Percentiles rank a stretch among this genome's conserved stretches.
phyloP scores from a whole-genome alignment of 2,888 invertebrate species.

The Cremastinae sp. region DNA sequence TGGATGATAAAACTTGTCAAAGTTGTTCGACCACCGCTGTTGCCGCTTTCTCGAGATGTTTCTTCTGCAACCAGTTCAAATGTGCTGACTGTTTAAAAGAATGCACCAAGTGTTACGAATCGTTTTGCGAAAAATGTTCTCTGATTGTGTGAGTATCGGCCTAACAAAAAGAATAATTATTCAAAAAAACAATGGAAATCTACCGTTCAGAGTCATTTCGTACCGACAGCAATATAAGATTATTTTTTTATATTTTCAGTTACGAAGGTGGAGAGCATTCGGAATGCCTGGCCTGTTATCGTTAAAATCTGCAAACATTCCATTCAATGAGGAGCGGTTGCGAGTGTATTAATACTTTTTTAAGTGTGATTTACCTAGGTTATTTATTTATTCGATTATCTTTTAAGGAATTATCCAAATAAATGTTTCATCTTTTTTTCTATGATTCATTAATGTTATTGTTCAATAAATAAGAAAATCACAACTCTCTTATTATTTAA shows the following conservation, averaged over 20 bases:
- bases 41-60: constrained; percentile 65
- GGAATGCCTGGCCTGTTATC: constrained; percentile 72
- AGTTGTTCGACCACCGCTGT: constrained; percentile 66
- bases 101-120: constrained; percentile 68
- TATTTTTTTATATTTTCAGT: constrained; percentile 65
- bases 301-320: constrained; percentile 51
- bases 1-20: constrained; percentile 65
- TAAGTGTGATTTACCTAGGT: not conserved
- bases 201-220: not conserved
- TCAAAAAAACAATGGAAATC: too few relatives aligned
- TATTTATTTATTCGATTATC: not conserved
- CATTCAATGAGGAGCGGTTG: constrained; percentile 10
- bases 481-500: too few relatives aligned
- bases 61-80: constrained; percentile 71
- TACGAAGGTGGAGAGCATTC: constrained; percentile 69
- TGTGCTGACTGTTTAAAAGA: constrained; percentile 68
- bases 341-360: constrained; percentile 5
- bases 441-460: too few relatives aligned
- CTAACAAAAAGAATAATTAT: not conserved
- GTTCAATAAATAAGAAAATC: too few relatives aligned
- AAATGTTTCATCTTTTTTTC: too few relatives aligned
- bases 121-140: constrained; percentile 72
- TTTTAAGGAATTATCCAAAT: too few relatives aligned
- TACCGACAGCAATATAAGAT: constrained; percentile 12
- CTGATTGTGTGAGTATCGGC: constrained; percentile 68